phyloP scores from a whole-genome alignment of 2,797 vertebrate species.

The Cheirogaleus major region DNA sequence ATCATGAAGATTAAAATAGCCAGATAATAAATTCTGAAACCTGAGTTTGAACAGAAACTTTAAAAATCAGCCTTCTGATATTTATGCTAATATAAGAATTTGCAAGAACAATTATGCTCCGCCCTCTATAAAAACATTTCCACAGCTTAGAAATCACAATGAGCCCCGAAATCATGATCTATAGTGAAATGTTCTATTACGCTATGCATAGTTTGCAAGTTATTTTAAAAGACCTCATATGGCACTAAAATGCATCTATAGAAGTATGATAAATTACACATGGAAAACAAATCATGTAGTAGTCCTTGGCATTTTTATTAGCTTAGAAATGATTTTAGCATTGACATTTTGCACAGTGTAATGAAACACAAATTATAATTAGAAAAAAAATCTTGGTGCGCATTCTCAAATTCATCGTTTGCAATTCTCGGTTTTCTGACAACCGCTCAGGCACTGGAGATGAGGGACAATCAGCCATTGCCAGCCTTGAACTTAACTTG shows the following conservation, averaged over 20 bases:
- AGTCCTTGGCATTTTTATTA: conserved; percentile 64
- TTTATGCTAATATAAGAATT: not conserved
- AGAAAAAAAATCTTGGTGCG: conserved; percentile 35
- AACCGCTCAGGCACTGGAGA: not conserved
- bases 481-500: not conserved
- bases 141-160: not conserved
- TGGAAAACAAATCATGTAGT: conserved; percentile 31
- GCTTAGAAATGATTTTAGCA: conserved; percentile 60
- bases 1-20: conserved; percentile 9
- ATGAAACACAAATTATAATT: conserved; percentile 72
- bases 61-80: conserved; percentile 9
- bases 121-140: not conserved
- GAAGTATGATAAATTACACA: not conserved
- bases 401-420: not conserved
- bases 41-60: conserved; percentile 12
- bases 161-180: not conserved
- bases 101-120: not conserved
- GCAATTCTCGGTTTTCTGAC: not conserved
- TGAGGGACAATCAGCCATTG: not conserved
- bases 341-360: not conserved
- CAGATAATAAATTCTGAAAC: not conserved
- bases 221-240: conserved; percentile 40
- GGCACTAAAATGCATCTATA: not conserved
- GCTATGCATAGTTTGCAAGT: not conserved
- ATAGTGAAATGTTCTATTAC: not conserved